These are phyloP conservation scores for Aplodontia rufa DNA, from an alignment of 2,113 vertebrate genomes.

Conservation along the genomic window DNA sequence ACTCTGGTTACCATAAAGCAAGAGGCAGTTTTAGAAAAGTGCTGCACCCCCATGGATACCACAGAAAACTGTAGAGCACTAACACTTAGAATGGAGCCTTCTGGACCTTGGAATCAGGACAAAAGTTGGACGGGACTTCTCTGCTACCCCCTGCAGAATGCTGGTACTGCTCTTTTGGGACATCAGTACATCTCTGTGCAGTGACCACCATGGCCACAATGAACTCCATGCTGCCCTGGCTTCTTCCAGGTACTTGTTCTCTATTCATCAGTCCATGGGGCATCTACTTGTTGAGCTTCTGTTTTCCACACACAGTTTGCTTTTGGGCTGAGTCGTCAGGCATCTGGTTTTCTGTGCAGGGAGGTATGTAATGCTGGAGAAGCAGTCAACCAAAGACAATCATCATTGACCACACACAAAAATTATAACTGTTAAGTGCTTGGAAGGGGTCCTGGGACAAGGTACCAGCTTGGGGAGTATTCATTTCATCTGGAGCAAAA, in stretches of 20 bases:
- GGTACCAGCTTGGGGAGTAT: neutral
- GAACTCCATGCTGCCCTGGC: neutral
- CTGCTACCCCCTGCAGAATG: neutral
- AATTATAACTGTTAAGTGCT: neutral
- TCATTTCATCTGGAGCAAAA: neutral
- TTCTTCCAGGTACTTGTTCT: neutral
- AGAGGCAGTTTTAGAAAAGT: neutral
- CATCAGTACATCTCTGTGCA: no score
- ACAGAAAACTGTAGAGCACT: neutral
- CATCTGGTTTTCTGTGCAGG: neutral
- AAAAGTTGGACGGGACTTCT: neutral
- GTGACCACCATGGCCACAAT: rapidly evolving
- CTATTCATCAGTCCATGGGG: neutral
- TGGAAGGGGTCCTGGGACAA: neutral
- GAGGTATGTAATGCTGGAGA: neutral
- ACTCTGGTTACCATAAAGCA: neutral
- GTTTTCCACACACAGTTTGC: neutral
- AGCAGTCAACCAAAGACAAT: neutral
- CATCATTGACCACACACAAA: neutral
- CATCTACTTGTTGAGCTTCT: neutral
- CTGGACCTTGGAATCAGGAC: neutral
- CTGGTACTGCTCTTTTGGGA: neutral
- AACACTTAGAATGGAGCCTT: neutral
- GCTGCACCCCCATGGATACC: no score
- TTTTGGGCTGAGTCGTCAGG: neutral